Evolutionary conservation across 2,113 vertebrate species (phyloP).

Genomic region (Clupea harengus): DNA sequence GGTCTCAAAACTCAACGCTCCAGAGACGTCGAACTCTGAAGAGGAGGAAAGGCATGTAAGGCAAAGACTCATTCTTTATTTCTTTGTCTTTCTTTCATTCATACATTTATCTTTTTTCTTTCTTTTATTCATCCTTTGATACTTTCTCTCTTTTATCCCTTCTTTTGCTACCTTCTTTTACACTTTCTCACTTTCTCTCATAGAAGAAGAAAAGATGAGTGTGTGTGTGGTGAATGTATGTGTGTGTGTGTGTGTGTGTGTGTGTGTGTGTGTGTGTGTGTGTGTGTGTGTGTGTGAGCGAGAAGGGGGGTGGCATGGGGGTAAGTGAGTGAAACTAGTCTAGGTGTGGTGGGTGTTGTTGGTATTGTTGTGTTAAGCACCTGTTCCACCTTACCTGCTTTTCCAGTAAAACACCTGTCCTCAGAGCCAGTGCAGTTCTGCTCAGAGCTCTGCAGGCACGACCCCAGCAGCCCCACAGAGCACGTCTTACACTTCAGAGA

Average conservation of each 20-base stretch:
- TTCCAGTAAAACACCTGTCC: slow-evolving; percentile 27
- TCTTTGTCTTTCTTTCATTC: not conserved
- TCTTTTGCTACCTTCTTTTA: not conserved
- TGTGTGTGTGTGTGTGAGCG: not conserved
- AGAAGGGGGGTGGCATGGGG: too few relatives aligned
- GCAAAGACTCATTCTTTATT: not conserved
- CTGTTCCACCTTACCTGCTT: slow-evolving; percentile 30
- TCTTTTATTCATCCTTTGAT: not conserved
- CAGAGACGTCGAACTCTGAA: slow-evolving; percentile 48
- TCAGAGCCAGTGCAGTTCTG: not conserved
- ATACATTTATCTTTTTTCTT: not conserved
- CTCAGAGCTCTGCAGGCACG: not conserved
- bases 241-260: not conserved
- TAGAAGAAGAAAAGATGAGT: not conserved
- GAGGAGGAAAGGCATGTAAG: not conserved
- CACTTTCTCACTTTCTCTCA: not conserved
- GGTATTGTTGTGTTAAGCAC: not conserved
- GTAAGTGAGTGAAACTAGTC: not conserved
- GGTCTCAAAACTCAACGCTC: slow-evolving; percentile 17
- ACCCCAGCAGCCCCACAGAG: slow-evolving; percentile 27
- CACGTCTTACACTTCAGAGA: slow-evolving; percentile 33
- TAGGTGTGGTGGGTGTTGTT: not conserved
- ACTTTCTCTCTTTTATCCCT: not conserved
- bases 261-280: not conserved
- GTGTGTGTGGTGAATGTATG: not conserved